Conservation (phyloP, 2,888 invertebrate genomes). For the Rhyacophila evoluta region DNA sequence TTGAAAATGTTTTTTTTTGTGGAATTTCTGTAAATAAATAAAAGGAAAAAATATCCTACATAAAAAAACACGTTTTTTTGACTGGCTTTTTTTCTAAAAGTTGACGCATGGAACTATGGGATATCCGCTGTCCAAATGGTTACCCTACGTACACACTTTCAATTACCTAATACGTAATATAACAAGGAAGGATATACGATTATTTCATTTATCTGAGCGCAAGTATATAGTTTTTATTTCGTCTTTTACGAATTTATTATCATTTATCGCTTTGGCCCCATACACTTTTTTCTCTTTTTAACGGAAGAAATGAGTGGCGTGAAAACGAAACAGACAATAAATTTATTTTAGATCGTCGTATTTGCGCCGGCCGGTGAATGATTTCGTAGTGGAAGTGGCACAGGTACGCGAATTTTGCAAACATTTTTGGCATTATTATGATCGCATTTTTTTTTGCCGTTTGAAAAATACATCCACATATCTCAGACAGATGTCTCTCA, state of each 20-base stretch:
- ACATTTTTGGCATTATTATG: background rate
- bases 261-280: background rate
- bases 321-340: constrained; percentile 7
- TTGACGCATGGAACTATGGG: too few species aligned
- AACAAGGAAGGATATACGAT: constrained; percentile 44
- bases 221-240: constrained; percentile 26
- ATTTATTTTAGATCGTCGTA: background rate
- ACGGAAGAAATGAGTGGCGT: background rate
- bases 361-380: constrained; percentile 35
- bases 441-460: constrained; percentile 7
- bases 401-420: constrained; percentile 13
- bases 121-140: too few species aligned
- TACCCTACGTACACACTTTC: constrained; percentile 37
- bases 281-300: constrained; percentile 31
- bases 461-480: background rate
- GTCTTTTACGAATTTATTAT: constrained; percentile 11
- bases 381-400: background rate
- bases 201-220: constrained; percentile 39
- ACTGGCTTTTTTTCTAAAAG: too few species aligned
- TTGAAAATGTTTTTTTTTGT: too few species aligned
- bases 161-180: constrained; percentile 45
- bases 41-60: too few species aligned
- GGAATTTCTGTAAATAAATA: too few species aligned
- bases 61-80: too few species aligned
- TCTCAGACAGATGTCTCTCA: background rate